phyloP scores from a whole-genome alignment of 2,888 invertebrate genomes.

The Chloroclystis v-ata region DNA sequence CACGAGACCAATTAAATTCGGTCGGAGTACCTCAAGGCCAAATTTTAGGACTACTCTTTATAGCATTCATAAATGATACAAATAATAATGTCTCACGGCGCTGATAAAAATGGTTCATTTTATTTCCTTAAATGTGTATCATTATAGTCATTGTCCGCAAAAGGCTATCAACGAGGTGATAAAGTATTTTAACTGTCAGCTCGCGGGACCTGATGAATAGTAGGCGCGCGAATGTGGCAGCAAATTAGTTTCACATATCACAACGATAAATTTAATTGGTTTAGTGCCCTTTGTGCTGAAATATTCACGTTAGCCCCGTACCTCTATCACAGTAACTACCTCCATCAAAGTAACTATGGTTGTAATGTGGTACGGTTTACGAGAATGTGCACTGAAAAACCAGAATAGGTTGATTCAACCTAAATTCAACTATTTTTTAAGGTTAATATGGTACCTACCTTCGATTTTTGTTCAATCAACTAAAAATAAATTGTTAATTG shows the following conservation, averaged over 20 bases:
- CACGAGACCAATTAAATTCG: slow-evolving; percentile 19
- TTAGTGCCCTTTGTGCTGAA: slow-evolving; percentile 22
- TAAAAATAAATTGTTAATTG: too few relatives aligned
- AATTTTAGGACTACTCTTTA: slow-evolving; percentile 26
- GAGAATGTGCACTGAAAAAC: too few relatives aligned
- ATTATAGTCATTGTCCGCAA: slow-evolving; percentile 28
- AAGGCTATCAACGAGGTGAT: slow-evolving; percentile 33
- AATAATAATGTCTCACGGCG: slow-evolving; percentile 19
- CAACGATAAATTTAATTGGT: slow-evolving; percentile 36
- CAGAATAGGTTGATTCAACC: too few relatives aligned
- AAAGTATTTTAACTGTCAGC: slow-evolving; percentile 43
- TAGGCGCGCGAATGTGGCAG: slow-evolving; percentile 29
- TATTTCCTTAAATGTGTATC: slow-evolving; percentile 24
- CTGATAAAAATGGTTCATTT: slow-evolving; percentile 22
- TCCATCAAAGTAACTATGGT: slow-evolving; percentile 8
- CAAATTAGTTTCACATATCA: slow-evolving; percentile 36
- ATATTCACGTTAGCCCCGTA: slow-evolving; percentile 12
- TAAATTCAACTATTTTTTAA: too few relatives aligned
- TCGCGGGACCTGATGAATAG: slow-evolving; percentile 37
- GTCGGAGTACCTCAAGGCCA: slow-evolving; percentile 24
- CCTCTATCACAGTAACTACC: slow-evolving; percentile 11
- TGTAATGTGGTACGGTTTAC: slow-evolving; percentile 2
- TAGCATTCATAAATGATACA: slow-evolving; percentile 25
- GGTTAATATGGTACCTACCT: too few relatives aligned
- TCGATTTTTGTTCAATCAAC: too few relatives aligned